Evolutionary conservation across 1,140 invertebrate species (phyloP), one percentile per base, ranked within the genome.

Genomic region (Tetramorium simillimum): DNA sequence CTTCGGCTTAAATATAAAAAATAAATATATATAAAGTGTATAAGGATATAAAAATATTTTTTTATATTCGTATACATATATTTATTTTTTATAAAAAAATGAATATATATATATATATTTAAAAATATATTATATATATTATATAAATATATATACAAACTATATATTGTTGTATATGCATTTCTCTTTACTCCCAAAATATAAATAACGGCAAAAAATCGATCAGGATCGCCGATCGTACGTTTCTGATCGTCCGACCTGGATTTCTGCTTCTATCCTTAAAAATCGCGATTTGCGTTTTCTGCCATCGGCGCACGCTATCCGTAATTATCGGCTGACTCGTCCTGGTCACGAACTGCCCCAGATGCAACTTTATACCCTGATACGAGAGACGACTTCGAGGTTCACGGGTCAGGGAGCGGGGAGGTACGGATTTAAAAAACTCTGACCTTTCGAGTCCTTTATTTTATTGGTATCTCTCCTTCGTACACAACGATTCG

Each of bases 401-500:
- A 24, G 3, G 28, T 49, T 62, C 58, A 24, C 21, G 46, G 80
- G 0, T 28, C 43, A 62, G 3, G n/a, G 7, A 81, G 16, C 65
- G 7, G 24, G 12, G 51, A 21, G 16, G 10, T 14, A 24, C 21
- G 14, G 14, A 10, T n/a, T 33, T 76, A 75, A n/a, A 56, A 33
- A 63, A 73, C 18, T 24, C 10, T 6, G 40, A 67, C 24, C 73
- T 62, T 67, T n/a, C 28, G 28, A 24, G 33, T 43, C 37, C 58
- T 90, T 87, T 80, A 87, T 85, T 89, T 60, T 73, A 78, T 53
- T 65, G 12, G 33, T 81, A 80, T 46, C 49, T 81, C 28, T 69
- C 14, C 33, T 14, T 80, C 28, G 28, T 78, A 49, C 60, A 85
- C 60, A 89, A 86, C 51, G 67, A 87, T 43, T 33, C 40, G 33